Evolutionary conservation across 2,888 invertebrate genomes (phyloP).

Genomic region (Hemistola chrysoprasaria): DNA sequence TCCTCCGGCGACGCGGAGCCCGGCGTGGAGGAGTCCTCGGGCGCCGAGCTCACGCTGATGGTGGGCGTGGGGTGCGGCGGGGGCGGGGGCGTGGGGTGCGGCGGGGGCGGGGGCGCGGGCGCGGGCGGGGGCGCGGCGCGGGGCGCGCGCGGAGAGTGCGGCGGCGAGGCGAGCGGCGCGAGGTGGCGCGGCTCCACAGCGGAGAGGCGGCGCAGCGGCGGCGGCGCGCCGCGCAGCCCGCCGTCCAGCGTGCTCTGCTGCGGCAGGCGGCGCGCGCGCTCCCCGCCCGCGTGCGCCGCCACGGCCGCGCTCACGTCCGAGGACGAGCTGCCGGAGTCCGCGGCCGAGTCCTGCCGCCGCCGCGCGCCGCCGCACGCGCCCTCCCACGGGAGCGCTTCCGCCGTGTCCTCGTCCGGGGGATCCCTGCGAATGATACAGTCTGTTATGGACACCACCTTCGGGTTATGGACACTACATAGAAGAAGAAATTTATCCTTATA

Average conservation of each 20-base stretch:
- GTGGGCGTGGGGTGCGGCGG: slow-evolving; percentile 66
- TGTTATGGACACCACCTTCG: no score
- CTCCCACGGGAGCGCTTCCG: slow-evolving; percentile 68
- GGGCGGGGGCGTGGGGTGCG: slow-evolving; percentile 37
- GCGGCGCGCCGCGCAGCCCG: slow-evolving; percentile 78
- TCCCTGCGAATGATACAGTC: no score
- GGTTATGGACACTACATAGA: no score
- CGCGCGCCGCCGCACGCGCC: slow-evolving; percentile 48
- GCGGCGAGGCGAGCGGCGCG: slow-evolving; percentile 76
- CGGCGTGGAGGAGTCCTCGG: slow-evolving; percentile 77
- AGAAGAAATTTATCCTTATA: no score
- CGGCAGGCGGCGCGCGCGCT: slow-evolving; percentile 84
- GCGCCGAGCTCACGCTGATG: slow-evolving; percentile 88
- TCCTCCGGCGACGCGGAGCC: slow-evolving; percentile 52
- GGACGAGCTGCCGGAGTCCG: slow-evolving; percentile 88
- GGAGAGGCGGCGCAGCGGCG: slow-evolving; percentile 67
- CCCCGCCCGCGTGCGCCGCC: slow-evolving; percentile 84
- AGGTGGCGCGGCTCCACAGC: slow-evolving; percentile 82
- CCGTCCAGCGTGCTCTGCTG: slow-evolving; percentile 87
- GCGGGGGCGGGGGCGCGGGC: slow-evolving; percentile 48
- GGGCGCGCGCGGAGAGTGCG: slow-evolving; percentile 64
- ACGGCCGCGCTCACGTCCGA: slow-evolving; percentile 86
- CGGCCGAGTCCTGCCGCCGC: slow-evolving; percentile 85
- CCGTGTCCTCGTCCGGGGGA: slow-evolving; percentile 62
- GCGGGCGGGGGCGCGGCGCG: slow-evolving; percentile 52